A percentile compares a stretch with the other conserved stretches of the same genome.
Conservation (phyloP, 1,140 invertebrate genomes). For the Zaprionus africanus region DNA sequence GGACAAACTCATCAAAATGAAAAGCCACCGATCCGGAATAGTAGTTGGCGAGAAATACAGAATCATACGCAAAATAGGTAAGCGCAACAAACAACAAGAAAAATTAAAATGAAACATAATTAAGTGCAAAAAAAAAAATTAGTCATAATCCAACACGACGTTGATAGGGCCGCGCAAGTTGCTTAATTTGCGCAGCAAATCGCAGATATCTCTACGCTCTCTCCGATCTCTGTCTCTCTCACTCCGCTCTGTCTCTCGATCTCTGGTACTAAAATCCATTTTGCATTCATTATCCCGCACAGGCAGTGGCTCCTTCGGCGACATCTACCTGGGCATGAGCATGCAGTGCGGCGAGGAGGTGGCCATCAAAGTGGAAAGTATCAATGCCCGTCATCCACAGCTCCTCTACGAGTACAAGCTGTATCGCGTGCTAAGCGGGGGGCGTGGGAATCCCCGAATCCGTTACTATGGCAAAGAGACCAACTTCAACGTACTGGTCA, state of each 20-base stretch:
- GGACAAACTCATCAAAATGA: constrained; percentile 49
- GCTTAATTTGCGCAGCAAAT: constrained; percentile 6
- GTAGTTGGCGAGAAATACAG: constrained; percentile 96
- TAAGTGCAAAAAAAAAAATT: constrained; percentile 14
- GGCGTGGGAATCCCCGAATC: constrained; percentile 97
- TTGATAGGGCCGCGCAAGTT: background rate
- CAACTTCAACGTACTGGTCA: constrained; percentile 98
- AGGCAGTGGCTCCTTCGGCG: constrained; percentile 97
- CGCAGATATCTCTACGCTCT: background rate
- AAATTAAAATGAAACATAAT: constrained; percentile 25
- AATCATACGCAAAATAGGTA: constrained; percentile 96
- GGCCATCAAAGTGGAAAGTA: constrained; percentile 97
- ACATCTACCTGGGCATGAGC: constrained; percentile 99
- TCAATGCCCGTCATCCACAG: constrained; percentile 97
- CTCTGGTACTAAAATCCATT: background rate
- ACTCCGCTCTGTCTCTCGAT: background rate
- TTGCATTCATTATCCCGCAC: background rate
- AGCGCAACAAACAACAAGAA: constrained; percentile 24
- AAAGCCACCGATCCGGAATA: constrained; percentile 87
- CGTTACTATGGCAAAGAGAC: constrained; percentile 96
- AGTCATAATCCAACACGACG: background rate
- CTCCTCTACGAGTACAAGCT: constrained; percentile 97
- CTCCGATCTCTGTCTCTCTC: background rate
- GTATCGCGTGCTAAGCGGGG: constrained; percentile 96
- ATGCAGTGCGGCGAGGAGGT: constrained; percentile 99